A percentile compares a stretch with the other conserved stretches of the same genome.
Evolutionary conservation across 2,113 vertebrate species (phyloP).

Genomic region (Mungos mungo): DNA sequence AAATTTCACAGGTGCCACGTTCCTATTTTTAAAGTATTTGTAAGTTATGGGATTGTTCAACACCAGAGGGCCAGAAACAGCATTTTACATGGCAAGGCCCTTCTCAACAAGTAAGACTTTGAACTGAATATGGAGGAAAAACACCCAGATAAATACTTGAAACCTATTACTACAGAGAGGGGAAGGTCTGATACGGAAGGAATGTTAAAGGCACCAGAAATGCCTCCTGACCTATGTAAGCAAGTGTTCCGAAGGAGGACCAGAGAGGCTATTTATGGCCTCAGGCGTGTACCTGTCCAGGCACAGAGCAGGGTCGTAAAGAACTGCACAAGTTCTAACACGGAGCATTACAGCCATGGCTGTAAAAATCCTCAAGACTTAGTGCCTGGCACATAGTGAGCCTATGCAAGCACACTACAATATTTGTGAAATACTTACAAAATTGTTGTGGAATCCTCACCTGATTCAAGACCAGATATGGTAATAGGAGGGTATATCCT

Average conservation of each 20-base stretch:
- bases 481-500: background rate
- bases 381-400: background rate
- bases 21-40: background rate
- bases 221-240: rapidly evolving
- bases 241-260: background rate
- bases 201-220: background rate
- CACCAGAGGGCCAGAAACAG: background rate
- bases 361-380: background rate
- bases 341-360: background rate
- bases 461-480: background rate
- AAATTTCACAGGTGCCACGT: background rate
- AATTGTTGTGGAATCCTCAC: background rate
- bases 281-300: background rate
- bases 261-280: background rate
- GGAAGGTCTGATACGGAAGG: background rate
- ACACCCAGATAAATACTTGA: conserved; percentile 30
- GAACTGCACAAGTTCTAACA: background rate
- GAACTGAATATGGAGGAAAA: background rate
- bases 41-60: background rate
- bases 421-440: conserved; percentile 6
- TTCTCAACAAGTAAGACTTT: background rate
- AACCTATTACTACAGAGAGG: background rate
- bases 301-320: background rate
- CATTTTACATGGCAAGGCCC: background rate
- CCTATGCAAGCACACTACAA: background rate